A percentile compares a stretch with the other conserved stretches of the same genome.
phyloP scores from a whole-genome alignment of 1,140 invertebrate species.

The Pogonus chalceus region DNA sequence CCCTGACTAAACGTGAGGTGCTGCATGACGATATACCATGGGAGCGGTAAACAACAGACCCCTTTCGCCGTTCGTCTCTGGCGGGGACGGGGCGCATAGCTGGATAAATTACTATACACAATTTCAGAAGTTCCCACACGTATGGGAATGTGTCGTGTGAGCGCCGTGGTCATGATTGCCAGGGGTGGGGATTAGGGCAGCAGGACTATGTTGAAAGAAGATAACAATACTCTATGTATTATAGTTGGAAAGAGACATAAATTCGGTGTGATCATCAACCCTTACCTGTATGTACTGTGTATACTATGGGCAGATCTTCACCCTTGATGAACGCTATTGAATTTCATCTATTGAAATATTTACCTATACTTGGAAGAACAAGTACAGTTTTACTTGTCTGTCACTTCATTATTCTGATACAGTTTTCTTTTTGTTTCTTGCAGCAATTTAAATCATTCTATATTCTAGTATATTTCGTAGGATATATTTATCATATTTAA shows the following conservation, averaged over 20 bases:
- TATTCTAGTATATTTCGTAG: too few relatives aligned
- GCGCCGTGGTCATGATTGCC: too few relatives aligned
- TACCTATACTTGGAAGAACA: too few relatives aligned
- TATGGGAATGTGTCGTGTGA: constrained; percentile 6
- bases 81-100: background rate
- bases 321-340: background rate
- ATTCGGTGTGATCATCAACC: background rate
- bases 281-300: background rate
- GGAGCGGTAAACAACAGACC: constrained; percentile 2
- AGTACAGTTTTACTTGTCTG: too few relatives aligned
- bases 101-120: constrained; percentile 1
- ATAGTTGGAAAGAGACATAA: background rate
- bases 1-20: background rate
- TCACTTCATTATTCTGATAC: too few relatives aligned
- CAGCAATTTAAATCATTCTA: too few relatives aligned
- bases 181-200: background rate
- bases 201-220: background rate
- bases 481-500: too few relatives aligned
- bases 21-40: background rate
- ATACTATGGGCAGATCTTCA: background rate
- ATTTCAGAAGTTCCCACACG: constrained; percentile 3
- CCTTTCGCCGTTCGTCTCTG: background rate
- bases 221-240: background rate
- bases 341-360: background rate
- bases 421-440: too few relatives aligned